These are phyloP conservation scores for Hozukius guyotensis DNA, from an alignment of 2,797 vertebrate genomes.

Conservation along the genomic window DNA sequence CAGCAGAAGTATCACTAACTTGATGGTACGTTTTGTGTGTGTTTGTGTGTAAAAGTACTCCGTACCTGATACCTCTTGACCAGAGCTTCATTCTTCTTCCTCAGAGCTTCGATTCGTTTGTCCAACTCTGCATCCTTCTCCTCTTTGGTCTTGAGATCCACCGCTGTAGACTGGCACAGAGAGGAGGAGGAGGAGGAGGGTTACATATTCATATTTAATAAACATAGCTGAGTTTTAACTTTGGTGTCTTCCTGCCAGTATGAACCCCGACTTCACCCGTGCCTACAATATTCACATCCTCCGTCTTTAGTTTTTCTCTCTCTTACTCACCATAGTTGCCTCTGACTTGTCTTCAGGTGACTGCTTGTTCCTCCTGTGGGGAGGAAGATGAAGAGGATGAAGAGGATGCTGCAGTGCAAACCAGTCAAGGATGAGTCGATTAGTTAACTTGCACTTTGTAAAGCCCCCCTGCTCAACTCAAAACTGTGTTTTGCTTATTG, in stretches of 20 bases:
- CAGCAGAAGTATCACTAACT: neutral
- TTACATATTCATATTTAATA: neutral
- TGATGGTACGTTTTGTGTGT: neutral
- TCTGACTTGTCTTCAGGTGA: constrained; percentile 54
- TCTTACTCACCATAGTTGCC: constrained; percentile 79
- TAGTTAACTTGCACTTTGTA: neutral
- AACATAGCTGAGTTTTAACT: neutral
- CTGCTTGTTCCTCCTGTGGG: constrained; percentile 23
- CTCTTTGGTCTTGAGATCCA: constrained; percentile 91
- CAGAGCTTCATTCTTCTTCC: constrained; percentile 93
- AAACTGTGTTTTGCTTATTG: neutral
- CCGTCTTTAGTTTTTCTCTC: neutral
- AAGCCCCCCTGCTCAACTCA: no score
- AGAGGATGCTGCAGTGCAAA: neutral
- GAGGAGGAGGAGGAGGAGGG: neutral
- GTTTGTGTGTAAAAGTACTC: neutral
- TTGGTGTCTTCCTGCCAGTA: neutral
- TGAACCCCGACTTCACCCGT: neutral
- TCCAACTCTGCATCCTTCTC: constrained; percentile 94
- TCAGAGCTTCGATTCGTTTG: constrained; percentile 90
- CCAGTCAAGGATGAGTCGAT: neutral
- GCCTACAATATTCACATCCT: neutral
- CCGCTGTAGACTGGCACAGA: constrained; percentile 80
- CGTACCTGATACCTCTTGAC: constrained; percentile 90
- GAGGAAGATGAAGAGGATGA: neutral